Percentiles rank a stretch among this genome's conserved stretches.
phyloP scores from a whole-genome alignment of 2,113 vertebrate species.

The Drymodes brunneopygia region DNA sequence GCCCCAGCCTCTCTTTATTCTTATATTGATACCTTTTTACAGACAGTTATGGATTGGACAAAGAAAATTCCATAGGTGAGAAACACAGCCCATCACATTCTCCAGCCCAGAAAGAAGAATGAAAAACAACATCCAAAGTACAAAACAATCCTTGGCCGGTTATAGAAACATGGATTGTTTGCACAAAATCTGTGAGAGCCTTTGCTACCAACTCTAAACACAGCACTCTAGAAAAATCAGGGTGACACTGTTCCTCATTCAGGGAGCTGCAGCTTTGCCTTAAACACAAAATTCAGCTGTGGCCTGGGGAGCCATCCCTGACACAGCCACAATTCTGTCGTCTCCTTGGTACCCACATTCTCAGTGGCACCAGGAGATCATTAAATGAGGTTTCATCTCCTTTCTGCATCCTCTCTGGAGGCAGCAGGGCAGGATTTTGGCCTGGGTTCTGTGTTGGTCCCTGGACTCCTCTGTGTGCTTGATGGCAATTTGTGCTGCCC shows the following conservation, averaged over 20 bases:
- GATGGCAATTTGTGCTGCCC: neutral
- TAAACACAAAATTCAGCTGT: neutral
- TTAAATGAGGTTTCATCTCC: neutral
- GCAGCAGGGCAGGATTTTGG: neutral
- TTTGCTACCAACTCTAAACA: too few relatives aligned
- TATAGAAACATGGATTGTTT: too few relatives aligned
- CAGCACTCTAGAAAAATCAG: too few relatives aligned
- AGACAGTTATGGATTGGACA: too few relatives aligned
- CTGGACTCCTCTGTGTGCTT: fast-evolving
- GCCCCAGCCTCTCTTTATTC: too few relatives aligned
- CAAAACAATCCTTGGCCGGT: too few relatives aligned
- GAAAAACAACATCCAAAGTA: too few relatives aligned
- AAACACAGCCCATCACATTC: too few relatives aligned
- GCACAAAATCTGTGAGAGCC: too few relatives aligned
- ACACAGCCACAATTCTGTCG: fast-evolving
- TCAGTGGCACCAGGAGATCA: neutral
- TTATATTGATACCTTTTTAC: too few relatives aligned
- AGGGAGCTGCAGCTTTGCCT: neutral
- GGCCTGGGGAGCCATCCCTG: neutral
- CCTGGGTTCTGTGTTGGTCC: fast-evolving
- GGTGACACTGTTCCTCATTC: neutral
- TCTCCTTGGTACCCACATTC: neutral
- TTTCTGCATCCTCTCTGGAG: neutral
- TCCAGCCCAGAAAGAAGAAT: too few relatives aligned
- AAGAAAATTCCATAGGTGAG: too few relatives aligned